Base-by-base conservation (phyloP, 2,888 invertebrate genomes). In the Sinopyrophorus schimmeli region DNA sequence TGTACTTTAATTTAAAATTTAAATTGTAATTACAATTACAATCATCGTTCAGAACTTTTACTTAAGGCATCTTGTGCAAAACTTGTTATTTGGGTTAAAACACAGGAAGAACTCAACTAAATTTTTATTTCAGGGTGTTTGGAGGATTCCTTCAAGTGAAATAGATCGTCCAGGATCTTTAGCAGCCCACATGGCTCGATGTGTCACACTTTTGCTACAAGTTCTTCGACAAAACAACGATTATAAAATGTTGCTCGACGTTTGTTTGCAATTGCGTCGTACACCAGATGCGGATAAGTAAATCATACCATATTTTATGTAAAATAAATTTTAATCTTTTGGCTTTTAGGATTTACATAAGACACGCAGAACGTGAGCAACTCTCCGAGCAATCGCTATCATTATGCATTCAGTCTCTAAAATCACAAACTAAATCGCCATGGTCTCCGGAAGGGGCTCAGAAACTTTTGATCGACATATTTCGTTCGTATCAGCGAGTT, bases 91-190 rank as follows among this genome's bases (percentile, higher is more conserved):
- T n/a, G n/a, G n/a, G n/a, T n/a, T n/a, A n/a, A n/a, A n/a, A n/a
- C n/a, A n/a, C n/a, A n/a, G n/a, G n/a, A n/a, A n/a, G n/a, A n/a
- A n/a, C n/a, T n/a, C n/a, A n/a, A n/a, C n/a, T n/a, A n/a, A n/a
- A n/a, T n/a, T n/a, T n/a, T n/a, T n/a, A n/a, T n/a, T n/a, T n/a
- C n/a, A 87, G 85, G 89, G 93, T 32, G 87, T 96, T 44, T 96
- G 95, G 95, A 81, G 92, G 59, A 92, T 93, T 68, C 94, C 93
- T 0, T 81, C 86, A 1, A 82, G 82, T 47, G 96, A 97, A 77
- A 88, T 96, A 26, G 95, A 96, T 67, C 80, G 96, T 51, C 86
- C 92, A 0, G 96, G 96, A 2, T 89, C 92, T 55, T 90, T 97
- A 68, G 87, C 92, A 0, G 86, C 91, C 20, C 95, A 96, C 67